phyloP scores from a whole-genome alignment of 2,797 vertebrate species.

The Hyperoplus lanceolatus region DNA sequence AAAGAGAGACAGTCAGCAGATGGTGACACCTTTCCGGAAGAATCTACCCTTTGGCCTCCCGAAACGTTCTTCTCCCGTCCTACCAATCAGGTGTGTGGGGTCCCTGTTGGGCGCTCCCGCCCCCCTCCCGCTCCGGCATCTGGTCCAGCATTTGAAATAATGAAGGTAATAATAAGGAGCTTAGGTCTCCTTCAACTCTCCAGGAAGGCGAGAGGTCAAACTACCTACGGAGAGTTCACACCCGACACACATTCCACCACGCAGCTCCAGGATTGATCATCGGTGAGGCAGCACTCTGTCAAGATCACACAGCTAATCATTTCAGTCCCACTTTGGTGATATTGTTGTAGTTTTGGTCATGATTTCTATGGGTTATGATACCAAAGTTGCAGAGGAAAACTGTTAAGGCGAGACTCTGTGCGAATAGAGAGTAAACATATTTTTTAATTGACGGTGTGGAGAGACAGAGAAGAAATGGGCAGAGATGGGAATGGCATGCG shows the following conservation, averaged over 20 bases:
- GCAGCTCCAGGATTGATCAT: constrained; percentile 46
- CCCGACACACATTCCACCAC: constrained; percentile 50
- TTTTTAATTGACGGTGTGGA: too few relatives aligned
- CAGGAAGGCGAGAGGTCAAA: constrained; percentile 76
- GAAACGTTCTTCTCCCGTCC: constrained; percentile 62
- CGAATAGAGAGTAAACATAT: too few relatives aligned
- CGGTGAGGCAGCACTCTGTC: constrained; percentile 1
- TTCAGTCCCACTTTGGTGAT: not conserved
- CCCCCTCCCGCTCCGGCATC: constrained; percentile 82
- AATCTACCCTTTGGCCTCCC: constrained; percentile 79
- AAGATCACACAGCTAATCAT: not conserved
- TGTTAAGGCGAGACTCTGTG: not conserved
- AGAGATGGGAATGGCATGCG: too few relatives aligned
- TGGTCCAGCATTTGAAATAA: constrained; percentile 78
- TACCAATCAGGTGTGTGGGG: constrained; percentile 76
- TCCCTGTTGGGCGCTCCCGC: constrained; percentile 66
- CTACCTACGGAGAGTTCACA: constrained; percentile 74
- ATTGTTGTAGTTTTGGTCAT: not conserved
- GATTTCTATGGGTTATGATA: not conserved
- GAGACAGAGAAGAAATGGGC: too few relatives aligned
- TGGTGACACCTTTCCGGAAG: constrained; percentile 76
- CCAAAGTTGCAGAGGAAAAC: not conserved
- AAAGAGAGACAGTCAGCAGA: constrained; percentile 75
- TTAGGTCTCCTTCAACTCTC: constrained; percentile 59
- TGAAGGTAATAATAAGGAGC: constrained; percentile 81